phyloP scores from a whole-genome alignment of 2,113 vertebrate species.

The Protobothrops mucrosquamatus region DNA sequence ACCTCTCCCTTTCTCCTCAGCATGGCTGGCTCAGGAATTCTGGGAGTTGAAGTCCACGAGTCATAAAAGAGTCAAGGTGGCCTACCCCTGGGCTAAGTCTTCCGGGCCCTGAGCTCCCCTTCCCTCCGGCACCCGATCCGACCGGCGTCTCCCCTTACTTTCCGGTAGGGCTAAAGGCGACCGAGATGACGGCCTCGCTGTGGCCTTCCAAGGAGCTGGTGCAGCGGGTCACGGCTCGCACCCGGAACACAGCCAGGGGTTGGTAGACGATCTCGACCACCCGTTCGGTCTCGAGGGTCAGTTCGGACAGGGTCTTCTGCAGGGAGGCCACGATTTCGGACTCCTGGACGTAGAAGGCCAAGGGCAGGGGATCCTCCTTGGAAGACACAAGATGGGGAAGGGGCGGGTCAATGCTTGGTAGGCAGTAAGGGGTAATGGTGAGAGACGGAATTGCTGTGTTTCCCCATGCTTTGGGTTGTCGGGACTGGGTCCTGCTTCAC shows the following conservation, averaged over 20 bases:
- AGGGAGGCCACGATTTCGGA: constrained; percentile 85
- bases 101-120: too few species aligned
- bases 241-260: constrained; percentile 92
- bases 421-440: background rate
- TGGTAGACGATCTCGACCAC: constrained; percentile 93
- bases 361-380: constrained; percentile 87
- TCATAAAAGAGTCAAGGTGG: too few species aligned
- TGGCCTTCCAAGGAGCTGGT: constrained; percentile 96
- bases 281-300: constrained; percentile 85
- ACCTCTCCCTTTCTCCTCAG: too few species aligned
- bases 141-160: constrained; percentile 75
- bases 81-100: too few species aligned
- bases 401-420: background rate
- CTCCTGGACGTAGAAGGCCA: constrained; percentile 89
- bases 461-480: too few species aligned
- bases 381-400: background rate
- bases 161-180: constrained; percentile 94
- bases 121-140: background rate
- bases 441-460: background rate
- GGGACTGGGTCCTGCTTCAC: too few species aligned
- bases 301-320: constrained; percentile 76
- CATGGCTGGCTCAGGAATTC: too few species aligned
- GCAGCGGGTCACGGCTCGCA: constrained; percentile 91
- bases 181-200: constrained; percentile 93
- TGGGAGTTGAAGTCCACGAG: too few species aligned